Evolutionary conservation across 1,140 invertebrate species (phyloP).

Genomic region (Tribolium madens): DNA sequence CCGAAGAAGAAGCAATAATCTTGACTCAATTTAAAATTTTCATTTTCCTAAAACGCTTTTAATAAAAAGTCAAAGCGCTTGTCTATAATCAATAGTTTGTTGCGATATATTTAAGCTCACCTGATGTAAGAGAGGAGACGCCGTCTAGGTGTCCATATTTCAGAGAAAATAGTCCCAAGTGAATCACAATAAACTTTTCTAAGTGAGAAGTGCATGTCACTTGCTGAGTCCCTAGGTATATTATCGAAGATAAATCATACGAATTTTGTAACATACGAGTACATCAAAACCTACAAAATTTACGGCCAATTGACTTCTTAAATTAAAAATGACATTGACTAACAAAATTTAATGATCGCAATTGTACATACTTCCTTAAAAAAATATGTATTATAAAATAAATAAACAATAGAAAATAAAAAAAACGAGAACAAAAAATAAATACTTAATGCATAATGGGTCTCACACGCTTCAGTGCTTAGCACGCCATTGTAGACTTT

Average conservation of each 20-base stretch:
- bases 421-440: no score
- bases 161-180: constrained; percentile 12
- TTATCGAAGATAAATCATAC: constrained; percentile 15
- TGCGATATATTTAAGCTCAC: constrained; percentile 13
- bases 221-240: background rate
- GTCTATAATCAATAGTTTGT: constrained; percentile 5
- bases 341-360: no score
- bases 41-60: background rate
- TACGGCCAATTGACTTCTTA: background rate
- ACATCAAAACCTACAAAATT: background rate
- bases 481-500: no score
- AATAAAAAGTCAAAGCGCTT: background rate
- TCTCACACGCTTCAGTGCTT: no score
- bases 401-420: no score
- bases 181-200: constrained; percentile 18
- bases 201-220: constrained; percentile 7
- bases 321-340: background rate
- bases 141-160: background rate
- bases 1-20: background rate
- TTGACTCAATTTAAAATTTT: background rate
- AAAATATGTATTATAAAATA: no score
- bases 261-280: background rate
- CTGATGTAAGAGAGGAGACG: background rate
- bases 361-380: no score
- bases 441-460: no score